Conservation (phyloP, 2,113 vertebrate genomes). For the Canis aureus region DNA sequence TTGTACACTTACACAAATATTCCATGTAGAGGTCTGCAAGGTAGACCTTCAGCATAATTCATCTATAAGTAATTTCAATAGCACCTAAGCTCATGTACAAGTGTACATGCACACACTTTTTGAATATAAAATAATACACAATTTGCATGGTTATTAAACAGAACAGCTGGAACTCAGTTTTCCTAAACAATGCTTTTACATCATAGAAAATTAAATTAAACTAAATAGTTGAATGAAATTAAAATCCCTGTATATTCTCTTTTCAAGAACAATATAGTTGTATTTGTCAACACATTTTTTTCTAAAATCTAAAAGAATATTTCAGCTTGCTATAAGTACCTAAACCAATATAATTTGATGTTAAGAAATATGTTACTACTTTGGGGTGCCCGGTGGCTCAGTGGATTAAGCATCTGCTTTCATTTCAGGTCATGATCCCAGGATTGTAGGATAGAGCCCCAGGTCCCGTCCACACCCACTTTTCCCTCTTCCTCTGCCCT, state of each 20-base stretch:
- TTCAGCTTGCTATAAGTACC: background rate
- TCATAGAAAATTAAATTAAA: background rate
- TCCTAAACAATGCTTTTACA: background rate
- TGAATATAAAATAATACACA: background rate
- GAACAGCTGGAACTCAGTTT: background rate
- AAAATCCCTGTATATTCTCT: background rate
- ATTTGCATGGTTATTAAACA: background rate
- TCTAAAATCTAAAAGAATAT: background rate
- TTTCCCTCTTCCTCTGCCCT: background rate
- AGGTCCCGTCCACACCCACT: too few species aligned
- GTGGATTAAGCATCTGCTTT: background rate
- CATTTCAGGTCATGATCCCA: background rate
- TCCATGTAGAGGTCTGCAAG: background rate
- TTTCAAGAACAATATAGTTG: background rate
- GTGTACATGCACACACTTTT: background rate
- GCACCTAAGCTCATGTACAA: background rate
- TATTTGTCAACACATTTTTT: background rate
- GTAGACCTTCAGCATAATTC: background rate
- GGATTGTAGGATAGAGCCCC: background rate
- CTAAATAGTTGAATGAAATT: background rate
- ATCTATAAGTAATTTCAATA: background rate
- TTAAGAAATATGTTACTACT: background rate
- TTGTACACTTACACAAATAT: background rate
- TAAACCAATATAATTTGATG: background rate
- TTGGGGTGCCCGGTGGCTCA: background rate